These are phyloP conservation scores for Saturnia japonica DNA, from an alignment of 2,888 invertebrate species.

Conservation along the genomic window DNA sequence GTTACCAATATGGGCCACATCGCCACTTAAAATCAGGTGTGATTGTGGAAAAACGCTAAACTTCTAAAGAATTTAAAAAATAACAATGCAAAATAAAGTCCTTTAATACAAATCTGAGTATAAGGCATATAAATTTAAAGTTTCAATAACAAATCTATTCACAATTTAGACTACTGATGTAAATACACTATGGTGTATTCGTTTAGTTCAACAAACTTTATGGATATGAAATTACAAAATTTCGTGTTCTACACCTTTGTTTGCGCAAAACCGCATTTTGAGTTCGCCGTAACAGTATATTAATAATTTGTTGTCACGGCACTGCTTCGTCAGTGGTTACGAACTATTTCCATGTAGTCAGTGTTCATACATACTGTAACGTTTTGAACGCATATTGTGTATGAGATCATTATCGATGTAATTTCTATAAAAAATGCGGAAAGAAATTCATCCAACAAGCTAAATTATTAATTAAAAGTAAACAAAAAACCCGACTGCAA, in stretches of 20 bases:
- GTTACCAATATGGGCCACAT: no score
- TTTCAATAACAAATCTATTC: not conserved
- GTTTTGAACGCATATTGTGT: not conserved
- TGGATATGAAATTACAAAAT: conserved; percentile 34
- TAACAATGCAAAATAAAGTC: no score
- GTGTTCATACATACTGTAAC: not conserved
- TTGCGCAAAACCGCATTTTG: conserved; percentile 38
- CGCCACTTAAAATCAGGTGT: no score
- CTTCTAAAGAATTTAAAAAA: no score
- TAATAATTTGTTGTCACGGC: conserved; percentile 47
- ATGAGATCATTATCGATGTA: not conserved
- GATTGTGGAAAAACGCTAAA: no score
- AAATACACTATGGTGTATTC: not conserved
- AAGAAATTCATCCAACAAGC: no score
- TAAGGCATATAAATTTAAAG: not conserved
- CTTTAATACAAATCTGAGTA: no score
- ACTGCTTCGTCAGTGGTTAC: conserved; percentile 28
- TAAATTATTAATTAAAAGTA: no score
- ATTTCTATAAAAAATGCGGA: no score
- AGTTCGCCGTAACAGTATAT: conserved; percentile 36
- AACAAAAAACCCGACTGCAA: no score
- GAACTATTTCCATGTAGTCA: not conserved
- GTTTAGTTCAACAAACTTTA: conserved; percentile 26
- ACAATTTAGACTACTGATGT: not conserved
- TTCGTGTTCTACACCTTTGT: conserved; percentile 43